Evolutionary conservation across 2,888 invertebrate species (phyloP), one percentile per base, ranked within the genome.

Genomic region (Cacoxenus indagator): DNA sequence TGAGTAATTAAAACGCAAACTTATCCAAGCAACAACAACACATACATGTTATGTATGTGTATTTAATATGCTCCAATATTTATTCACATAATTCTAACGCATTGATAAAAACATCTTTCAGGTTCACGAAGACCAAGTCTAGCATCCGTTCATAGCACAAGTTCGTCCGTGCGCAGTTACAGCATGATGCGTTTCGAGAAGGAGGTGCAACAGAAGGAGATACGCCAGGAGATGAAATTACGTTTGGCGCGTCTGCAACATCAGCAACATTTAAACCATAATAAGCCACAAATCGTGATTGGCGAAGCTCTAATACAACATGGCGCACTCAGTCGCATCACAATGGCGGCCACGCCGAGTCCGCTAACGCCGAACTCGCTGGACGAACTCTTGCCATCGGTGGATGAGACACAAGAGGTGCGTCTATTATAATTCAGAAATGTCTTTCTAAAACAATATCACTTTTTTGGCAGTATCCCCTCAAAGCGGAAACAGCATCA

Each of bases 111-210:
- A 22, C 27, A 64, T 73, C 69, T 76, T 75, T n/a, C 89, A 95
- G 95, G 95, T 91, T 95, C 95, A 86, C 91, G 95, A 90, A 92
- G 95, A 90, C 95, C 95, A 90, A 95, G 95, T 91, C 90, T 95
- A 90, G 93, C 93, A 77, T 95, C 95, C 74, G 91, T 95, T 82
- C 95, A 95, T 87, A 95, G 95, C 90, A 93, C 93, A 86, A 92
- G 93, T 78, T 95, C 93, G 72, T 95, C 95, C 64, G 91, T 94
- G 74, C 91, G 94, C 85, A 95, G 95, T 88, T 95, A 94, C 89
- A 94, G 95, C 85, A 91, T 93, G 77, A 91, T 92, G 86, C 90
- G 93, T 73, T 94, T 94, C 88, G 95, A 95, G 86, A 91, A 92
- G 77, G 95, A 95, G 84, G 89, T 93, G 69, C 94, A 94, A 85